Evolutionary conservation across 2,113 vertebrate genomes (phyloP).

Genomic region (Pipa parva): DNA sequence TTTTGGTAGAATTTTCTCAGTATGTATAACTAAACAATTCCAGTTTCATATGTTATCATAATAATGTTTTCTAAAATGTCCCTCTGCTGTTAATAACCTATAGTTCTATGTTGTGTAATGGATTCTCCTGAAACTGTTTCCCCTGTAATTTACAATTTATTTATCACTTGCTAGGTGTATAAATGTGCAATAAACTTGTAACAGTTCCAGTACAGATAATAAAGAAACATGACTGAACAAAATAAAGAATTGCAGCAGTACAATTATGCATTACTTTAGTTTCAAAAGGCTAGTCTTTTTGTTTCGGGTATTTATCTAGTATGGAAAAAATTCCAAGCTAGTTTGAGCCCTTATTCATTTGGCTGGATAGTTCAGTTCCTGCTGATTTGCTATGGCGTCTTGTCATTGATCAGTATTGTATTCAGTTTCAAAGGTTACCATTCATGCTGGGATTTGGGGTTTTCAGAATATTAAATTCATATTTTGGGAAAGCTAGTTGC

Average conservation of each 20-base stretch:
- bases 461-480: slow-evolving; percentile 49
- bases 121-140: no score
- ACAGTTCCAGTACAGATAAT: slow-evolving; percentile 24
- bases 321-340: slow-evolving; percentile 45
- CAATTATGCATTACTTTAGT: slow-evolving; percentile 44
- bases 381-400: slow-evolving; percentile 33
- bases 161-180: slow-evolving; percentile 45
- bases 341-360: slow-evolving; percentile 38
- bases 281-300: slow-evolving; percentile 37
- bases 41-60: no score
- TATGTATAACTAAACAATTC: no score
- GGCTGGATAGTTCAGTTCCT: slow-evolving; percentile 42
- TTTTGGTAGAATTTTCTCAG: no score
- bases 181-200: slow-evolving; percentile 32
- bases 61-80: no score
- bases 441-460: slow-evolving; percentile 22
- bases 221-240: slow-evolving; percentile 15
- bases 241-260: slow-evolving; percentile 33
- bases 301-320: slow-evolving; percentile 49
- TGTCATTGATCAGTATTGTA: slow-evolving; percentile 51
- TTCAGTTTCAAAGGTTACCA: slow-evolving; percentile 60
- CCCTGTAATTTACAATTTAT: slow-evolving; percentile 11
- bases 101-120: no score
- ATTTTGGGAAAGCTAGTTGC: slow-evolving; percentile 51
- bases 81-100: no score